These are phyloP conservation scores for Theocolax elegans DNA, from an alignment of 1,140 invertebrate genomes.

Conservation along the genomic window DNA sequence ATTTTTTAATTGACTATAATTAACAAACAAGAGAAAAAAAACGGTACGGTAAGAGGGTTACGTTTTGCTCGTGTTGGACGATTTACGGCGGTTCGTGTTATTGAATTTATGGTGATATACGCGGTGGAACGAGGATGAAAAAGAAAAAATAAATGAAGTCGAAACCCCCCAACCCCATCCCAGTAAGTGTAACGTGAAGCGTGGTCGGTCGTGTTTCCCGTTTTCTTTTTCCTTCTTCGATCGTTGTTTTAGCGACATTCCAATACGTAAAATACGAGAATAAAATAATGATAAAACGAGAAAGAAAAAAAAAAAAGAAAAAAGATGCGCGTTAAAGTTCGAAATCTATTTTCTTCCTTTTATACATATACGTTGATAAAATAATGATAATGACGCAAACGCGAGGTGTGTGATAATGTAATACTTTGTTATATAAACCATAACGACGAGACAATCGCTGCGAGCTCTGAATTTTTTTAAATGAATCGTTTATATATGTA, in stretches of 20 bases:
- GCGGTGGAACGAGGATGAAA: no score
- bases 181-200: no score
- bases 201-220: slow-evolving; percentile 37
- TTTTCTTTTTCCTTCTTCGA: not conserved
- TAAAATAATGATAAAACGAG: no score
- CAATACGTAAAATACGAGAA: no score
- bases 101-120: no score
- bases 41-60: slow-evolving; percentile 40
- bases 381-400: not conserved
- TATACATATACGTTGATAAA: slow-evolving; percentile 1
- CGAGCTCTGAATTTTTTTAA: slow-evolving; percentile 38
- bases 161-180: no score
- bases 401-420: not conserved
- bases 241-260: slow-evolving; percentile 8
- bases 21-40: no score
- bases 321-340: slow-evolving; percentile 1
- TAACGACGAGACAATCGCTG: slow-evolving; percentile 18
- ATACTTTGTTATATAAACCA: slow-evolving; percentile 12
- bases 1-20: slow-evolving; percentile 56
- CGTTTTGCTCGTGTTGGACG: slow-evolving; percentile 53
- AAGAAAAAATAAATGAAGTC: no score
- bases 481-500: slow-evolving; percentile 9
- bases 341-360: slow-evolving; percentile 30
- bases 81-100: slow-evolving; percentile 42
- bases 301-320: no score